Evolutionary conservation across 2,888 invertebrate genomes (phyloP).

Genomic region (Metacarcinus magister): DNA sequence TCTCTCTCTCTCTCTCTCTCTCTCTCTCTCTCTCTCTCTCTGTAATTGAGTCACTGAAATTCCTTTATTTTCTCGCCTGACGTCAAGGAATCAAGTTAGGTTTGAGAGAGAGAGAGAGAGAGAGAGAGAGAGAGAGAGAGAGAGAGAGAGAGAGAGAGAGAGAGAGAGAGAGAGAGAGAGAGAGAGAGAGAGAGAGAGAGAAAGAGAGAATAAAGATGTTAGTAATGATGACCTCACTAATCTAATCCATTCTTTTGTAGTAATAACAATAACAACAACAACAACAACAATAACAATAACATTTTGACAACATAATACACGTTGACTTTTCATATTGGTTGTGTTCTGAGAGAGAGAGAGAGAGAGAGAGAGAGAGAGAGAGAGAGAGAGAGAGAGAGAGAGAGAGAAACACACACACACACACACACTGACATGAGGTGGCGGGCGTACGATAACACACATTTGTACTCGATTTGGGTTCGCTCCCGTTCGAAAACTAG

Average conservation of each 20-base stretch:
- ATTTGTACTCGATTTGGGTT: background rate
- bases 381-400: constrained; percentile 2
- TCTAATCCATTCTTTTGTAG: background rate
- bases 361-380: constrained; percentile 45
- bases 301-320: constrained; percentile 77
- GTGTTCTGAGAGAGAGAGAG: constrained; percentile 69
- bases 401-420: background rate
- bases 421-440: background rate
- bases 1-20: constrained; percentile 43
- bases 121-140: background rate
- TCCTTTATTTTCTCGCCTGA: background rate
- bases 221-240: background rate
- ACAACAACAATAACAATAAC: background rate
- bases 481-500: background rate
- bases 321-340: constrained; percentile 81
- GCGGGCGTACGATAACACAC: background rate
- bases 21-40: constrained; percentile 47
- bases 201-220: background rate
- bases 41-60: background rate
- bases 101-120: too few relatives aligned
- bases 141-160: constrained; percentile 61
- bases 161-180: constrained; percentile 63
- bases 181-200: constrained; percentile 49
- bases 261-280: background rate
- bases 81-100: background rate